These are phyloP conservation scores for Calephelis virginiensis DNA, from an alignment of 1,140 invertebrate genomes.

Conservation along the genomic window DNA sequence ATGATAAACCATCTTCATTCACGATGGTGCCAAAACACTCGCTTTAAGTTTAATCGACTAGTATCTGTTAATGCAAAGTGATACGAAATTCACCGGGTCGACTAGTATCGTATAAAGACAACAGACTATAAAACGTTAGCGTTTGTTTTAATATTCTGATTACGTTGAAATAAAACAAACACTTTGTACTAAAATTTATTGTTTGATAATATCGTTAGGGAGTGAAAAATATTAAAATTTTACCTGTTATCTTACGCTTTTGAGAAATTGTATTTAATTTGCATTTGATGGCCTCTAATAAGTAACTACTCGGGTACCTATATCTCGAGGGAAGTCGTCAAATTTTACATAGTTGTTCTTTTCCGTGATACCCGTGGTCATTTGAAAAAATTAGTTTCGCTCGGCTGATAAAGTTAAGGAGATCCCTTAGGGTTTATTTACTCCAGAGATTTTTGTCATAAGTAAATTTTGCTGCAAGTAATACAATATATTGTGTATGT, in stretches of 20 bases:
- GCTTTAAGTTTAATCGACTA: no score
- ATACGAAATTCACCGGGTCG: no score
- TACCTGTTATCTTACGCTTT: conserved; percentile 14
- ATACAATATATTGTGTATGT: no score
- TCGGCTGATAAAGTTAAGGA: conserved; percentile 14
- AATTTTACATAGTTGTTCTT: conserved; percentile 26
- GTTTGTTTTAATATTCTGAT: no score
- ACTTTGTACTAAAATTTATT: conserved; percentile 4
- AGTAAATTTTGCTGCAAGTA: no score
- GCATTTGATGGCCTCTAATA: conserved; percentile 29
- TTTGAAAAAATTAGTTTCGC: conserved; percentile 26
- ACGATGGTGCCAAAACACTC: no score
- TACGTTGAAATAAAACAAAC: not conserved
- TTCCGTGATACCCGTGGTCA: conserved; percentile 26
- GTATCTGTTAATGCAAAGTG: no score
- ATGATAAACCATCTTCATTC: no score
- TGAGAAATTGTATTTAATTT: conserved; percentile 28
- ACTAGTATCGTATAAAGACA: no score
- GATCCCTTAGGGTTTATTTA: conserved; percentile 9
- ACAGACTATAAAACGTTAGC: no score
- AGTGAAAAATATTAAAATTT: conserved; percentile 13
- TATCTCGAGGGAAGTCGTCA: conserved; percentile 27
- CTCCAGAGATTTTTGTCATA: not conserved
- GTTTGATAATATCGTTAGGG: not conserved
- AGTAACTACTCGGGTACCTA: conserved; percentile 25